A percentile compares a stretch with the other conserved stretches of the same genome.
Evolutionary conservation across 1,140 invertebrate species (phyloP).

Genomic region (Drosophila ironensis): DNA sequence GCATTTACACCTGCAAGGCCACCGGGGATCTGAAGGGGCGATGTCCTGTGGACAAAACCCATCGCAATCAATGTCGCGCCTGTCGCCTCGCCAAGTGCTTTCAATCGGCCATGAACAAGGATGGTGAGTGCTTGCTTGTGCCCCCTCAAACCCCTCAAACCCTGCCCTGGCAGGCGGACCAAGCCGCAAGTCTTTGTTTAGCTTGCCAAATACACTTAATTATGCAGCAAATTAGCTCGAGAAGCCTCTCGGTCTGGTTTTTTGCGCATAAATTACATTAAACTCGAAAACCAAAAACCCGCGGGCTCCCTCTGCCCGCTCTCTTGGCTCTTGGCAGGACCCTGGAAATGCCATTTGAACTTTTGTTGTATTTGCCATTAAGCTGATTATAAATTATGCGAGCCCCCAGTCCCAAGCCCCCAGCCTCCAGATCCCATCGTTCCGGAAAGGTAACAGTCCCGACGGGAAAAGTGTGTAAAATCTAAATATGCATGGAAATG

Average conservation of each 20-base stretch:
- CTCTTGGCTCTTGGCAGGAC: background rate
- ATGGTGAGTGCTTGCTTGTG: conserved; percentile 89
- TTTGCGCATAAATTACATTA: conserved; percentile 70
- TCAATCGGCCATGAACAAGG: conserved; percentile 99
- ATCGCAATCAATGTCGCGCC: conserved; percentile 97
- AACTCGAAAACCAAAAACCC: conserved; percentile 69
- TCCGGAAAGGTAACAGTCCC: conserved; percentile 2
- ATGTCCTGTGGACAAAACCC: conserved; percentile 98
- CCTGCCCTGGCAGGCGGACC: background rate
- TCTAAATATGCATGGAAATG: conserved; percentile 19
- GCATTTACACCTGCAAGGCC: conserved; percentile 98
- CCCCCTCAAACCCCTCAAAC: background rate
- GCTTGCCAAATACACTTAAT: conserved; percentile 68
- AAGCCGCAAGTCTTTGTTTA: conserved; percentile 69
- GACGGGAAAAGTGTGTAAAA: conserved; percentile 7
- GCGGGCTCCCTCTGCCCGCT: conserved; percentile 29
- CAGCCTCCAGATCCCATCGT: background rate
- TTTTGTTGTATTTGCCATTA: conserved; percentile 72
- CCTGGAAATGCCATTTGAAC: conserved; percentile 31
- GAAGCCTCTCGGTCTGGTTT: conserved; percentile 23
- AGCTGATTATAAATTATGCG: conserved; percentile 79
- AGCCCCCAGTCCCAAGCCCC: conserved; percentile 7
- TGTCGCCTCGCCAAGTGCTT: conserved; percentile 98
- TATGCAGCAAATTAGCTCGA: conserved; percentile 73
- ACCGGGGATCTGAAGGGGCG: conserved; percentile 95